phyloP scores from a whole-genome alignment of 2,888 invertebrate genomes.

The Piscicola geometra region DNA sequence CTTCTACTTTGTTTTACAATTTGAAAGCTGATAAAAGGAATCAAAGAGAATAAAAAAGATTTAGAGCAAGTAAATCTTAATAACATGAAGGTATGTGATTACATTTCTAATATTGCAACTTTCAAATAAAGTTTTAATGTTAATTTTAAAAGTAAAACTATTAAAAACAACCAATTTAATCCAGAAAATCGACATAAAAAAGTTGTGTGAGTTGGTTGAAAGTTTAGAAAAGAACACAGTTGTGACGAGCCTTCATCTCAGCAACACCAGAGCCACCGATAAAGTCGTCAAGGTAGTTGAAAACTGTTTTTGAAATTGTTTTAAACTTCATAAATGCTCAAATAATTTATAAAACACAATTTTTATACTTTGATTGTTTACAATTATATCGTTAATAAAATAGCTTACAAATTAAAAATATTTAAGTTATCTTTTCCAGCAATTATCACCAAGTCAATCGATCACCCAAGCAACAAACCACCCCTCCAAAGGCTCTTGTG shows the following conservation, averaged over 20 bases:
- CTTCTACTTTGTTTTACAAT: too few species aligned
- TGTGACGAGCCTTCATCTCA: slow-evolving; percentile 82
- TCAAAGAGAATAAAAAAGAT: slow-evolving; percentile 68
- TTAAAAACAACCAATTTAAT: slow-evolving; percentile 44
- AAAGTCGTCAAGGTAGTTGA: slow-evolving; percentile 66
- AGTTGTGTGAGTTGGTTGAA: slow-evolving; percentile 76
- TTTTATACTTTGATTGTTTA: too few species aligned
- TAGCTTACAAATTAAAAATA: too few species aligned
- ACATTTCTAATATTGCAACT: background rate
- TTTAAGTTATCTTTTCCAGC: too few species aligned
- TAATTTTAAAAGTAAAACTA: background rate
- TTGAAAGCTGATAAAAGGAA: slow-evolving; percentile 64
- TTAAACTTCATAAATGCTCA: background rate
- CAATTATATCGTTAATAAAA: too few species aligned
- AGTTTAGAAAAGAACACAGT: slow-evolving; percentile 83
- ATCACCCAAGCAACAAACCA: background rate
- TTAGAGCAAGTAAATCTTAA: slow-evolving; percentile 86
- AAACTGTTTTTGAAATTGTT: background rate
- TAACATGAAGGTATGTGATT: slow-evolving; percentile 81
- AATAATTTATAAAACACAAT: background rate
- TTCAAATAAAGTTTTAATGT: background rate
- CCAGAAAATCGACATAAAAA: slow-evolving; percentile 92
- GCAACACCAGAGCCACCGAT: slow-evolving; percentile 89
- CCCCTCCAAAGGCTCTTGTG: slow-evolving; percentile 47
- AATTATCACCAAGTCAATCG: background rate